Conservation (phyloP, 2,888 invertebrate species). For the Eilema depressum region DNA sequence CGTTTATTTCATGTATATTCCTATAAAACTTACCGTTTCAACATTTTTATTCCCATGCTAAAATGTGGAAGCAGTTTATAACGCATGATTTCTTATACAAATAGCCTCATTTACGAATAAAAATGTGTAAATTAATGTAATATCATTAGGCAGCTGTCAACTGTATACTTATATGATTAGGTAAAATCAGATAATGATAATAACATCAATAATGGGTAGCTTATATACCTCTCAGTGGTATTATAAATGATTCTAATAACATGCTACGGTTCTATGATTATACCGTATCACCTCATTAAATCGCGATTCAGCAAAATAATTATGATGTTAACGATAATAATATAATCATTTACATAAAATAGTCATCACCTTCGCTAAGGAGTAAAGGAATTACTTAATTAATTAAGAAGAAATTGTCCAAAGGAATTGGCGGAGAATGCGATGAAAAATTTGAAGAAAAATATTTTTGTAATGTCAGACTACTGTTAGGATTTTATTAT, state of each 20-base stretch:
- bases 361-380: conserved; percentile 15
- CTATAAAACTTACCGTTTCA: background rate
- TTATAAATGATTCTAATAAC: conserved; percentile 14
- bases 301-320: conserved; percentile 21
- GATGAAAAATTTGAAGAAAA: conserved; percentile 4
- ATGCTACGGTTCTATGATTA: conserved; percentile 11
- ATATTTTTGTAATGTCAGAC: background rate
- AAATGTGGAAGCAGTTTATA: background rate
- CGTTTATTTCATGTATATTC: background rate
- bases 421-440: background rate
- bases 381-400: conserved; percentile 20
- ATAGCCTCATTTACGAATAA: background rate
- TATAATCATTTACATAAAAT: conserved; percentile 25
- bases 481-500: conserved; percentile 6
- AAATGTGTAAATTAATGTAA: conserved; percentile 2
- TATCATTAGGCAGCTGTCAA: conserved; percentile 1
- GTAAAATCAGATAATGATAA: conserved; percentile 5
- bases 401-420: conserved; percentile 21
- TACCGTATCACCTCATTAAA: conserved; percentile 20
- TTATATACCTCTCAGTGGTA: background rate
- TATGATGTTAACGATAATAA: conserved; percentile 24
- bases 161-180: background rate
- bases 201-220: background rate
- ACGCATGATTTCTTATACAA: background rate
- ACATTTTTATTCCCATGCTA: background rate